Evolutionary conservation across 2,797 vertebrate genomes (phyloP).

Genomic region (Myripristis jacobus): DNA sequence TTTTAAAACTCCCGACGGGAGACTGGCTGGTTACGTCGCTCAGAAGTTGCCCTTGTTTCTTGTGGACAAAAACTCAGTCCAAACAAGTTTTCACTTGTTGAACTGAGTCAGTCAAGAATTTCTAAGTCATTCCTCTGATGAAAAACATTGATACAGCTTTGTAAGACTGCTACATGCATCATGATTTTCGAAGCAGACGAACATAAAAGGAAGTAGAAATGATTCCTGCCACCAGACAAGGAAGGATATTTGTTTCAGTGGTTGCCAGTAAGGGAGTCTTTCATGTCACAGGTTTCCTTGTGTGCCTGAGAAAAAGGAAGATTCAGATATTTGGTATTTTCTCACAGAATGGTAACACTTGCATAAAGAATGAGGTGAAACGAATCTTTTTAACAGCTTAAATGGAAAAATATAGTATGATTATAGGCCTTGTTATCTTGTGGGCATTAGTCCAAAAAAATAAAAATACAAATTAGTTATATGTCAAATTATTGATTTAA

Average conservation of each 20-base stretch:
- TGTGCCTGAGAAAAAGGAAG: not conserved
- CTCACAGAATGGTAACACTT: not conserved
- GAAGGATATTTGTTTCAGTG: conserved; percentile 37
- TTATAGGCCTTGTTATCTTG: not conserved
- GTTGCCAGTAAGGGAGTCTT: not conserved
- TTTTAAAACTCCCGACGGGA: no score
- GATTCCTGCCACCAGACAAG: conserved; percentile 20
- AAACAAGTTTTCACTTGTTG: no score
- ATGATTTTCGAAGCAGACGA: not conserved
- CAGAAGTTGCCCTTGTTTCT: no score
- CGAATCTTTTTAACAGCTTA: not conserved
- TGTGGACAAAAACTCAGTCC: no score
- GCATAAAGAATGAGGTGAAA: not conserved
- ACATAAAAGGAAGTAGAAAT: rapidly evolving
- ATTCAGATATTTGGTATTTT: not conserved
- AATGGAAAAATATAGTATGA: not conserved
- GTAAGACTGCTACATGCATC: conserved; percentile 4
- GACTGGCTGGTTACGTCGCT: no score
- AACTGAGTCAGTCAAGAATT: not conserved
- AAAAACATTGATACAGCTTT: conserved; percentile 22
- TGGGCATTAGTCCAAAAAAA: rapidly evolving
- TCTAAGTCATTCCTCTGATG: not conserved
- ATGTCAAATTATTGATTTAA: not conserved
- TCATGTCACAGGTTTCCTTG: not conserved
- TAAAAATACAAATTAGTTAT: no score